Base-by-base conservation (phyloP, 2,888 invertebrate genomes). In the Kryphioiulus occultus region DNA sequence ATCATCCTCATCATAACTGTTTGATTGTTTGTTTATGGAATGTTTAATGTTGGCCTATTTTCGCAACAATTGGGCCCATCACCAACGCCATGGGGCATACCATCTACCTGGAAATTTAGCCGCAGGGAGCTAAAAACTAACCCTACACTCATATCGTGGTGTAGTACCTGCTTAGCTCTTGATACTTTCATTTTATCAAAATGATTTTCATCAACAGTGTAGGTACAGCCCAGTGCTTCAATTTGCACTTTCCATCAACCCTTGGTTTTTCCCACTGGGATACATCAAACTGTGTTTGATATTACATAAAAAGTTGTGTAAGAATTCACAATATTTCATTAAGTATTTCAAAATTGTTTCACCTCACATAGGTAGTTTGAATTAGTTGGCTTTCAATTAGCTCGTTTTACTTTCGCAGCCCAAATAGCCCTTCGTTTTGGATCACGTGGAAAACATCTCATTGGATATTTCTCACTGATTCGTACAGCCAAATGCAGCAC, bases 191-290 rank as follows among this genome's bases (percentile, higher is more conserved):
- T 68, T 26, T 68, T 68, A 9, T 68, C 68, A 68, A 68, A 68
- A 26, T 68, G 68, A 68, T 68, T 68, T 26, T 68, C 68, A 26
- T 68, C 68, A 26, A 85, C 35, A 85, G 53, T 22, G 85, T 85
- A 22, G 85, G 85, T 32, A 85, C 26, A 22, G 85, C 85, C 32
- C 47, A 19, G 22, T 53, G 53, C 19, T 85, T 85, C 85, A 85
- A 59, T 85, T 85, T 85, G 0, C 85, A 0, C 32, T 47, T 85
- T 15, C 47, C 85, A 85, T 85, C 85, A 44, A 85, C 85, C 39
- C 44, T 85, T 59, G 59, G 17, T 22, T 59, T 59, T 7, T 59
- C 22, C n/a, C 53, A 47, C 12, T 47, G 47, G 47, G 9, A 10
- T 47, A 10, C 47, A 47, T 47, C 47, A 15, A 47, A 47, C 9